phyloP scores from a whole-genome alignment of 2,113 vertebrate genomes.

The Poecile atricapillus region DNA sequence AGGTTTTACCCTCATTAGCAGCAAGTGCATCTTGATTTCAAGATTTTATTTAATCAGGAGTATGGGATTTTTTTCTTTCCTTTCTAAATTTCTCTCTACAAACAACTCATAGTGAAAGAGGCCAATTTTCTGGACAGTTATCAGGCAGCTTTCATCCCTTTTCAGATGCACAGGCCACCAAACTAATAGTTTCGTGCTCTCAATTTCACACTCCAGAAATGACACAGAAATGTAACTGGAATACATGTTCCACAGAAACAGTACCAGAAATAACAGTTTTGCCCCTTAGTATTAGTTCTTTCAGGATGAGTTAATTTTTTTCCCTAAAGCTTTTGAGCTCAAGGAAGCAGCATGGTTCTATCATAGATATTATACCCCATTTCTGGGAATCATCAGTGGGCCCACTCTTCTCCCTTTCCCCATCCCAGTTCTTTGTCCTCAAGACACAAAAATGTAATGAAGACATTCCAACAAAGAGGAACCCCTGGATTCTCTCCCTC shows the following conservation, averaged over 20 bases:
- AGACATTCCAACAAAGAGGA: neutral
- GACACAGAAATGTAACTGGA: neutral
- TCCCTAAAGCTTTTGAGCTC: neutral
- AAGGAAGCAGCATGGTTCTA: neutral
- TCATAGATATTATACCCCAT: neutral
- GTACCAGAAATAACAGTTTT: neutral
- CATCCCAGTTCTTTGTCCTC: neutral
- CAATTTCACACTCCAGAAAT: neutral
- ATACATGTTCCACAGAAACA: neutral
- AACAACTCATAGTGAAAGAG: neutral
- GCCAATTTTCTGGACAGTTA: neutral
- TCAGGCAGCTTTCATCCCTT: neutral
- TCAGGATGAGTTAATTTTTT: neutral
- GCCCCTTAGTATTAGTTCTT: neutral
- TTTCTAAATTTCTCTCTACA: neutral
- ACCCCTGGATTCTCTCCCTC: neutral
- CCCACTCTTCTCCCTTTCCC: neutral
- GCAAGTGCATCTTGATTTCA: neutral
- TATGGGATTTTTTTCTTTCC: neutral
- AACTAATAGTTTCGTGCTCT: conserved; percentile 1
- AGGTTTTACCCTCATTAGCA: neutral
- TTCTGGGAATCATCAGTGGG: neutral
- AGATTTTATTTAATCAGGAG: neutral
- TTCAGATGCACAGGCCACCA: neutral
- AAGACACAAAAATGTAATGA: neutral